Conservation (phyloP, 1,140 invertebrate species). For the Drosophila nigromelanica region DNA sequence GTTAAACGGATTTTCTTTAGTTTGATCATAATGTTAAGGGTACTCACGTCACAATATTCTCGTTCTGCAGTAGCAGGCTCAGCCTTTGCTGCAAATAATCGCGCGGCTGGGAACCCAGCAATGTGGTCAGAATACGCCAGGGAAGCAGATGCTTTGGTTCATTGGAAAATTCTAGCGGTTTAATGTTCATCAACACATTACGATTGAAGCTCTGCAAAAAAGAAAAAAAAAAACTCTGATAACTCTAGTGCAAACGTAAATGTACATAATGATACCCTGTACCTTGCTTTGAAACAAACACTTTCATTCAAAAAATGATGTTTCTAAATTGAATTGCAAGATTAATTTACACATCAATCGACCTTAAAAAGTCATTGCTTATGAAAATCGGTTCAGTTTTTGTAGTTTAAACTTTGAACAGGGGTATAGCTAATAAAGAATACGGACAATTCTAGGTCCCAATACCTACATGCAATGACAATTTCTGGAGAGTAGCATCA, state of each 20-base stretch:
- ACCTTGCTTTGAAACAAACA: too few species aligned
- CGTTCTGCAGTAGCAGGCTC: constrained; percentile 43
- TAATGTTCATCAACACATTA: constrained; percentile 60
- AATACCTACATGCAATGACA: constrained; percentile 59
- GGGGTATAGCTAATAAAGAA: not conserved
- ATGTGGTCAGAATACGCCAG: constrained; percentile 75
- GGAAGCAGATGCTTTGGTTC: constrained; percentile 74
- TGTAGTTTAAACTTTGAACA: too few species aligned
- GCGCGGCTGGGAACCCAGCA: constrained; percentile 62
- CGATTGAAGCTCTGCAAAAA: constrained; percentile 67
- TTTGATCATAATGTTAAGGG: not conserved
- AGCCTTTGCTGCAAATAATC: constrained; percentile 68
- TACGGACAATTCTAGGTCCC: not conserved
- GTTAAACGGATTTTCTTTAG: not conserved
- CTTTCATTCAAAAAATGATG: too few species aligned
- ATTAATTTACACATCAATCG: too few species aligned
- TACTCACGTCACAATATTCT: constrained; percentile 54
- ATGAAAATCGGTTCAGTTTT: too few species aligned
- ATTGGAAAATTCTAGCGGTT: constrained; percentile 70
- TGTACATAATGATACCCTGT: too few species aligned
- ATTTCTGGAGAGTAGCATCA: constrained; percentile 63
- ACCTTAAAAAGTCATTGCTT: too few species aligned
- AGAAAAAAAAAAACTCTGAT: too few species aligned
- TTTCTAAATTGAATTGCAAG: too few species aligned
- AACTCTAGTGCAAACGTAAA: too few species aligned